phyloP scores from a whole-genome alignment of 1,140 invertebrate genomes.

The Coelopa frigida region DNA sequence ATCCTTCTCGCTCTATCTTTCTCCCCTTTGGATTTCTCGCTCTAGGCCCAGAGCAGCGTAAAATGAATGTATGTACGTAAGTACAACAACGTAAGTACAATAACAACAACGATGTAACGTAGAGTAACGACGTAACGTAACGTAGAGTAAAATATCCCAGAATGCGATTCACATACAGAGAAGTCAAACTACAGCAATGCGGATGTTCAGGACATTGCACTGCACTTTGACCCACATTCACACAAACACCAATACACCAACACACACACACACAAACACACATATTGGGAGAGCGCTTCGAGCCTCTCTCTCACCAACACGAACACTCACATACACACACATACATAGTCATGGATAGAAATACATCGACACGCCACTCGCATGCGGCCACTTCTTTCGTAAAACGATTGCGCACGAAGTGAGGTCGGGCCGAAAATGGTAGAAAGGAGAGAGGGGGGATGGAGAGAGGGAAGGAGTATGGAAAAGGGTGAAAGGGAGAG shows the following conservation, averaged over 20 bases:
- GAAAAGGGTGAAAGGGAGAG: no score
- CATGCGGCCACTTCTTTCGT: not conserved
- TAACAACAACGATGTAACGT: constrained; percentile 1
- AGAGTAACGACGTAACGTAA: not conserved
- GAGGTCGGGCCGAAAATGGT: constrained; percentile 4
- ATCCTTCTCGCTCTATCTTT: no score
- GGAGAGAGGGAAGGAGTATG: no score
- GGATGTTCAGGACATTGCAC: constrained; percentile 46
- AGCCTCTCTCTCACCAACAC: no score
- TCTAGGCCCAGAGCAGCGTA: no score
- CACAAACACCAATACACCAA: no score
- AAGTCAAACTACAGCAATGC: constrained; percentile 46
- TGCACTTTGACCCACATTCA: constrained; percentile 45
- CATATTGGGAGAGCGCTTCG: no score
- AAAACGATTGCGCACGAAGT: constrained; percentile 9
- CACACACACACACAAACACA: constrained; percentile 23
- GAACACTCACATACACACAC: not conserved
- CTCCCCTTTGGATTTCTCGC: no score
- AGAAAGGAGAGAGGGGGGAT: constrained; percentile 1
- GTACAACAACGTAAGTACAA: no score
- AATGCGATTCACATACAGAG: constrained; percentile 43
- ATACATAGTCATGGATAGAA: no score
- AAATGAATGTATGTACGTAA: no score
- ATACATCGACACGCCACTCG: not conserved
- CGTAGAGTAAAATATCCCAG: constrained; percentile 43